phyloP scores from a whole-genome alignment of 2,113 vertebrate genomes.

The Kobus ellipsiprymnus region DNA sequence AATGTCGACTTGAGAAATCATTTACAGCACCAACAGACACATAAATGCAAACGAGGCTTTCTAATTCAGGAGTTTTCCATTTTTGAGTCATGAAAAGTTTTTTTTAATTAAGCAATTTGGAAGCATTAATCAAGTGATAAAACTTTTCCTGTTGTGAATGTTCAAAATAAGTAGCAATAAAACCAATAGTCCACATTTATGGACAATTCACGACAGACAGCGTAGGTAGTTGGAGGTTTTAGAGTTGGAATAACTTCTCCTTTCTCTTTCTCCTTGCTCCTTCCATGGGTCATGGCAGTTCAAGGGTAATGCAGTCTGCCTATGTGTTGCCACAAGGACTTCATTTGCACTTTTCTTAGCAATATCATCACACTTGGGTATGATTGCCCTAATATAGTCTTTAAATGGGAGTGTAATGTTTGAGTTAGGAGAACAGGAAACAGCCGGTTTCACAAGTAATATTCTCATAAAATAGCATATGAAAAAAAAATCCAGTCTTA shows the following conservation, averaged over 20 bases:
- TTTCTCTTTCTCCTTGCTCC: not conserved
- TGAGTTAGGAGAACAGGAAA: not conserved
- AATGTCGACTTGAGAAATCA: constrained; percentile 9
- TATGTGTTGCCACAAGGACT: not conserved
- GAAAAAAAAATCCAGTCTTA: not conserved
- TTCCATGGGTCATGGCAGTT: not conserved
- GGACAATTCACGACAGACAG: not conserved
- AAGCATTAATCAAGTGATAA: not conserved
- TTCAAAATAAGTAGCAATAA: not conserved
- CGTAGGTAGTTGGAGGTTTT: not conserved
- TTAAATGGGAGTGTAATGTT: not conserved
- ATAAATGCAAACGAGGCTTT: not conserved
- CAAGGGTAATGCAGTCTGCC: not conserved
- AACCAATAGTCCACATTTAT: not conserved
- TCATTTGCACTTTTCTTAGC: not conserved
- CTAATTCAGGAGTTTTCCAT: constrained; percentile 30
- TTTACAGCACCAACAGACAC: not conserved
- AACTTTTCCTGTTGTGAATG: not conserved
- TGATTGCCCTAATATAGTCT: not conserved
- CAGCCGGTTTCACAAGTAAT: not conserved
- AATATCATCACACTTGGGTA: not conserved
- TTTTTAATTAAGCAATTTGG: not conserved
- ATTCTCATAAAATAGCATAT: not conserved
- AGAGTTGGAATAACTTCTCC: not conserved
- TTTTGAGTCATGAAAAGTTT: constrained; percentile 20